phyloP scores from a whole-genome alignment of 2,888 invertebrate genomes.

The Drosophila anomelani region DNA sequence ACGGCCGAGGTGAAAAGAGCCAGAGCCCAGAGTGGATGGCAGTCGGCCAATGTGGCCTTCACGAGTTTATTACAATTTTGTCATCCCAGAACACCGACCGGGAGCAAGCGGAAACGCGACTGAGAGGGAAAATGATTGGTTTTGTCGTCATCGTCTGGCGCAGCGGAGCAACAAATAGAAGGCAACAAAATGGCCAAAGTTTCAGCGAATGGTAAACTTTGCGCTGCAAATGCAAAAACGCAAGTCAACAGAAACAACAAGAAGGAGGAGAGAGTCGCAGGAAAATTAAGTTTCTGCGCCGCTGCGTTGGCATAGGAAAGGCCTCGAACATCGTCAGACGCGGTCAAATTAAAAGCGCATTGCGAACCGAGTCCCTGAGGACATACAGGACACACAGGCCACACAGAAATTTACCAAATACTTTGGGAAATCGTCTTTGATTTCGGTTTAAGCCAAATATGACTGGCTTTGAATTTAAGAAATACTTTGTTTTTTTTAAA shows the following conservation, averaged over 20 bases:
- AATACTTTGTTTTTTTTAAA: background rate
- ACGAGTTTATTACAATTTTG: constrained; percentile 71
- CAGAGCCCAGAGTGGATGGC: constrained; percentile 55
- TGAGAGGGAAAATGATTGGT: constrained; percentile 65
- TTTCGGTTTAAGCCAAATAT: background rate
- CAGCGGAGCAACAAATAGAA: constrained; percentile 74
- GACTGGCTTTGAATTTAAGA: no score
- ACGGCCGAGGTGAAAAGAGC: constrained; percentile 55
- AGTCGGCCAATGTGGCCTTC: constrained; percentile 64
- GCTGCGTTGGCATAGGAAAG: constrained; percentile 64
- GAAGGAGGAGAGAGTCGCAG: constrained; percentile 23
- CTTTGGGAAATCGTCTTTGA: background rate
- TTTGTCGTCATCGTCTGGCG: constrained; percentile 61
- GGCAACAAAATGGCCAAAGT: constrained; percentile 62
- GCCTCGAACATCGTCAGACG: constrained; percentile 59
- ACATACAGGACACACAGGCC: background rate
- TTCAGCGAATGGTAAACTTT: constrained; percentile 65
- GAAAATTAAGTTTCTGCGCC: constrained; percentile 73
- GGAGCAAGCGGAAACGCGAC: constrained; percentile 1
- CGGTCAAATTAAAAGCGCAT: constrained; percentile 72
- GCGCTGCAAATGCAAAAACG: constrained; percentile 65
- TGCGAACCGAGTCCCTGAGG: constrained; percentile 41
- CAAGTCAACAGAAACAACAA: constrained; percentile 43
- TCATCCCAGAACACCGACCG: constrained; percentile 20
- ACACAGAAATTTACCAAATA: background rate